Conservation (phyloP, 1,140 invertebrate genomes). For the Leptopilina boulardi region DNA sequence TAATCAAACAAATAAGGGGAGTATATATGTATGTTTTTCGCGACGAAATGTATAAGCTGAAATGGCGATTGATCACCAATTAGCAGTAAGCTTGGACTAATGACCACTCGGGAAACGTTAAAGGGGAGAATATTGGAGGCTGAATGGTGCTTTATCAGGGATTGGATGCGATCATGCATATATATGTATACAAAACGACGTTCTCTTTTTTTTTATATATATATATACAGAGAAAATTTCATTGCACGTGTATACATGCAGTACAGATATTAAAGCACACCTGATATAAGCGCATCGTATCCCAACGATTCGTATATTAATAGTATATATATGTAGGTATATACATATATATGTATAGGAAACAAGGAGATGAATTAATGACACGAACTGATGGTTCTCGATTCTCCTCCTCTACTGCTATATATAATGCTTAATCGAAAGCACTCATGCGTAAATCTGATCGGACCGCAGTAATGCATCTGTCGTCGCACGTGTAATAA, state of each 20-base stretch:
- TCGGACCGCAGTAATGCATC: neutral
- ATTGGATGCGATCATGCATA: constrained; percentile 12
- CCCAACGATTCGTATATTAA: neutral
- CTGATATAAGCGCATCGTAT: neutral
- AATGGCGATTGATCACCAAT: constrained; percentile 19
- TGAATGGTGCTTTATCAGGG: constrained; percentile 20
- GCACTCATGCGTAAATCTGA: neutral
- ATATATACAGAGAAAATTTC: neutral
- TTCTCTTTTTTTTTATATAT: neutral
- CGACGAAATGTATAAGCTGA: neutral
- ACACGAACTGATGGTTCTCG: neutral
- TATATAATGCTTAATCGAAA: neutral
- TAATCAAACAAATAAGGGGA: neutral
- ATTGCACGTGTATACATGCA: neutral
- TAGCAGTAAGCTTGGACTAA: constrained; percentile 23
- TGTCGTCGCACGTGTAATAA: neutral
- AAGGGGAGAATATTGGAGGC: neutral
- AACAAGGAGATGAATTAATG: constrained; percentile 27
- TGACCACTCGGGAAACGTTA: constrained; percentile 13
- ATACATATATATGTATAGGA: too few relatives aligned
- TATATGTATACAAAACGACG: neutral
- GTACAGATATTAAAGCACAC: neutral
- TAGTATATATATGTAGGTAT: too few relatives aligned
- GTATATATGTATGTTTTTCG: neutral
- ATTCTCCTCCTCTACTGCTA: constrained; percentile 1